Percentiles rank a stretch among this genome's conserved stretches.
These are phyloP conservation scores for Mesorhabditis sp. DNA, from an alignment of 2,888 invertebrate genomes.

Conservation along the genomic window DNA sequence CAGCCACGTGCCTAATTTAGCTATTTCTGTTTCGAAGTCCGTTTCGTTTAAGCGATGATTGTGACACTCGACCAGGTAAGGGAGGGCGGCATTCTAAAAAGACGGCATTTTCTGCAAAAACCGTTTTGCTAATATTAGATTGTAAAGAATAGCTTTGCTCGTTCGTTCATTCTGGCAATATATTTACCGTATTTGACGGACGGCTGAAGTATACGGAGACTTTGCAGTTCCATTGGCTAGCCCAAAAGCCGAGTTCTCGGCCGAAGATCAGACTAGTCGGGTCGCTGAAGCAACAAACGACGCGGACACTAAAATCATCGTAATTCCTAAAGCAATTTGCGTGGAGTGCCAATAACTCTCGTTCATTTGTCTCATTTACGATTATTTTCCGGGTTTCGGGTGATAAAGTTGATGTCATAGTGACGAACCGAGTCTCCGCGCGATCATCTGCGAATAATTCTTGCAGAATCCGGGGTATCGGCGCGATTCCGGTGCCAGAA, in stretches of 20 bases:
- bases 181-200: too few species aligned
- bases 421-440: not conserved
- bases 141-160: not conserved
- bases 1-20: not conserved
- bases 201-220: not conserved
- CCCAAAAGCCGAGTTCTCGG: not conserved
- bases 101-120: too few species aligned
- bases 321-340: not conserved
- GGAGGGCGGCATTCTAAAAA: not conserved
- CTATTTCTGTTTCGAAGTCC: not conserved
- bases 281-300: slow-evolving; percentile 5
- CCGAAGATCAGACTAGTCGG: not conserved
- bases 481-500: not conserved
- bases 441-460: not conserved
- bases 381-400: not conserved
- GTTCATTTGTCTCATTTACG: not conserved
- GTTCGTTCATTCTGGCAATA: not conserved
- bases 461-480: not conserved
- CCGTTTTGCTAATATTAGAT: not conserved
- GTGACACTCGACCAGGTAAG: not conserved
- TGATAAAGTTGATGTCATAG: not conserved
- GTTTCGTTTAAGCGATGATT: not conserved
- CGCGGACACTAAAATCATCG: not conserved
- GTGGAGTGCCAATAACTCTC: not conserved
- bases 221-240: not conserved